These are phyloP conservation scores for Grantiella picta DNA, from an alignment of 2,113 vertebrate genomes.

Conservation along the genomic window DNA sequence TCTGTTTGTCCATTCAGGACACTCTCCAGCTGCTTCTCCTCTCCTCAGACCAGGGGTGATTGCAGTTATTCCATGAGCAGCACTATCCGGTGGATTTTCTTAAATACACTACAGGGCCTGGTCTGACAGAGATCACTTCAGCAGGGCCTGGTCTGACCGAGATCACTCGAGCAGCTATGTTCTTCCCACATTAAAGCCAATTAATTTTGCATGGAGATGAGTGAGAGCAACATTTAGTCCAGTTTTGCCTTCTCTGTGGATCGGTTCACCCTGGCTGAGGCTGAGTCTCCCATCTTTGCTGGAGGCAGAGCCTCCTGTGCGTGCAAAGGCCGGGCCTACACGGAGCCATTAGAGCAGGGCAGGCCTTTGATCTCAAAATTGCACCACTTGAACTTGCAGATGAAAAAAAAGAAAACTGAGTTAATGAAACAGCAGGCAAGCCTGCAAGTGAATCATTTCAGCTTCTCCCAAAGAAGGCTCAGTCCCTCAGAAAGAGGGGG, in stretches of 20 bases:
- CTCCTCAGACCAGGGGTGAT: not conserved
- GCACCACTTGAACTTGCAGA: not conserved
- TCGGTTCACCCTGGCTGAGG: not conserved
- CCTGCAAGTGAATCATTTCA: not conserved
- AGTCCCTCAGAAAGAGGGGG: not conserved
- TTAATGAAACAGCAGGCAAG: not conserved
- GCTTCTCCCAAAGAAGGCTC: not conserved
- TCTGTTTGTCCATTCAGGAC: not conserved
- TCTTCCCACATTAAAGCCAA: constrained; percentile 36
- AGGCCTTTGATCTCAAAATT: constrained; percentile 49
- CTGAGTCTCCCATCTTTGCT: not conserved
- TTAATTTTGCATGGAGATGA: not conserved
- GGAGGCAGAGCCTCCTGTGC: not conserved
- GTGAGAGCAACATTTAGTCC: not conserved
- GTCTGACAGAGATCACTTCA: not conserved
- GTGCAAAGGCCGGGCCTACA: not conserved
- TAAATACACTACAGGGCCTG: not conserved
- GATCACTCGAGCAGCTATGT: not conserved
- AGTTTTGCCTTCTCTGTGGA: not conserved
- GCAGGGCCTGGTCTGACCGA: not conserved
- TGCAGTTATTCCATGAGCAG: not conserved
- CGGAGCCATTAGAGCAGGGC: not conserved
- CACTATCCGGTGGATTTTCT: not conserved
- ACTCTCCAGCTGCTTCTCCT: not conserved
- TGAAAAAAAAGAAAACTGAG: not conserved